Evolutionary conservation across 2,888 invertebrate genomes (phyloP).

Genomic region (Palloptera scutellata): DNA sequence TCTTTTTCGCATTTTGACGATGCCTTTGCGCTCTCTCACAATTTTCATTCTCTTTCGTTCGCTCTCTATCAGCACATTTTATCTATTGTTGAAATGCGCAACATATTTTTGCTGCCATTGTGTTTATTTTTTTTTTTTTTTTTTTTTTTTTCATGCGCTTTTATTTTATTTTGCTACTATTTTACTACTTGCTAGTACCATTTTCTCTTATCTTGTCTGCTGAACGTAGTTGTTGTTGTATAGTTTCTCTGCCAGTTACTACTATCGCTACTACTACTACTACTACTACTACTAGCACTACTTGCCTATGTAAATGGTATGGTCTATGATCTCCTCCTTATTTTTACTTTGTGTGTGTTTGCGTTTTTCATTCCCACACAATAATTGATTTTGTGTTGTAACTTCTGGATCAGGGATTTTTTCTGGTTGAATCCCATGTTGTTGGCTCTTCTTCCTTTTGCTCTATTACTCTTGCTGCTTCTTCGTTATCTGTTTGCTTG

Average conservation of each 20-base stretch:
- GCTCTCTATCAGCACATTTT: background rate
- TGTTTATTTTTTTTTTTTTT: background rate
- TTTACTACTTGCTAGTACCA: background rate
- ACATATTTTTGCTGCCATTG: slow-evolving; percentile 10
- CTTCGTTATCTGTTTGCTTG: slow-evolving; percentile 51
- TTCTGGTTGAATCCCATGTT: slow-evolving; percentile 34
- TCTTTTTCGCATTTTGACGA: too few species aligned
- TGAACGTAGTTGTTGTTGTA: background rate
- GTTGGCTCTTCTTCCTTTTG: slow-evolving; percentile 14
- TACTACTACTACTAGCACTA: background rate
- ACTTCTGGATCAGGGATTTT: slow-evolving; percentile 37
- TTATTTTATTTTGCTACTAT: background rate
- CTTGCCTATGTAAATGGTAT: background rate
- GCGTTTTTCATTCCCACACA: slow-evolving; percentile 38
- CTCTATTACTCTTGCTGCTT: slow-evolving; percentile 28
- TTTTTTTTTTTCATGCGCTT: background rate
- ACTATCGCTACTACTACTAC: background rate
- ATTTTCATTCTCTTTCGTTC: background rate
- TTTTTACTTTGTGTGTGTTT: slow-evolving; percentile 18
- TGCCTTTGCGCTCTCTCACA: background rate
- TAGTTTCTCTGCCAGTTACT: background rate
- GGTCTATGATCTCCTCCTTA: background rate
- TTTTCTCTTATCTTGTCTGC: background rate
- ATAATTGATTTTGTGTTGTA: slow-evolving; percentile 57
- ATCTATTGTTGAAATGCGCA: slow-evolving; percentile 10